Evolutionary conservation across 2,113 vertebrate species (phyloP), one percentile per base, ranked within the genome.

Genomic region (Cathartes aura): DNA sequence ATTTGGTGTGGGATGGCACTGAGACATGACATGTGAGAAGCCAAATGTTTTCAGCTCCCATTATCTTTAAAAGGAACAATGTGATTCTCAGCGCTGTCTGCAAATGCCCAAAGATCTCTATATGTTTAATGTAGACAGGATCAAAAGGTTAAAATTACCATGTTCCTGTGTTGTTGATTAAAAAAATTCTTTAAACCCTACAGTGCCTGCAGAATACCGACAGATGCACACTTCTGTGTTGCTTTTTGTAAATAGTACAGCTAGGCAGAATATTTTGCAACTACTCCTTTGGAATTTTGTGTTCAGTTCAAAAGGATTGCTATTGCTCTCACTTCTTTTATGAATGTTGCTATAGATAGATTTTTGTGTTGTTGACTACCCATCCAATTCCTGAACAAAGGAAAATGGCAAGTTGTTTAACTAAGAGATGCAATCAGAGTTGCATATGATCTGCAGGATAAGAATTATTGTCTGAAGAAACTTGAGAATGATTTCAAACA

Each of bases 191-290:
- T 76, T 73, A 63, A 89, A 72, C 5, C 3, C 5, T 62, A 6
- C 38, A 56, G 4, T 38, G 13, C 21, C 30, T 53, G 15, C 15
- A 30, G 27, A 63, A 70, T 29, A n/a, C 2, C 45, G 19, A 64
- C 13, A 5, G 30, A 20, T 52, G 6, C 12, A 52, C 3, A 15
- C 0, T 71, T 71, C 13, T 17, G 3, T 21, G n/a, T 22, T 19
- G 4, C 1, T 76, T 62, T 87, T 82, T 71, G 8, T 43, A 72
- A 70, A 55, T 47, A 36, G 30, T 70, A 34, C 9, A 48, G 2
- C 4, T 40, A 23, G 27, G 16, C 3, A 92, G 24, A 75, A 43
- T 75, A 42, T 59, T 86, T 76, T 34, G 5, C 17, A 83, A 15
- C 4, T 60, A 26, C 56, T 63, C 3, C 4, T 85, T 68, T 6